Evolutionary conservation across 2,113 vertebrate species (phyloP).

Genomic region (Centropus bengalensis): DNA sequence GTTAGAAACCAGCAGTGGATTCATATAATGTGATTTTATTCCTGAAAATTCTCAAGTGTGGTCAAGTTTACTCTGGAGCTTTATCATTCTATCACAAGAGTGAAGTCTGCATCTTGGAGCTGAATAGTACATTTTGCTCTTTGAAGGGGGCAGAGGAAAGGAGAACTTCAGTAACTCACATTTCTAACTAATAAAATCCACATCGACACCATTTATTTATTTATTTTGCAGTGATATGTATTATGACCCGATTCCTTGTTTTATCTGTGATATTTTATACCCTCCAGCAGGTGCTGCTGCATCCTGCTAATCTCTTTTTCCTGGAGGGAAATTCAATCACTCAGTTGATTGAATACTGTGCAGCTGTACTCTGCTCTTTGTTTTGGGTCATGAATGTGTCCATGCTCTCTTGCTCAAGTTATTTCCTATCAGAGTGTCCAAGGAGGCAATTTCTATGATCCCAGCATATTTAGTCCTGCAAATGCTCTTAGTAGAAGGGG

Average conservation of each 20-base stretch:
- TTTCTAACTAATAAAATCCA: neutral
- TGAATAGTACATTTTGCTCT: neutral
- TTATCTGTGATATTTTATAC: slow-evolving; percentile 17
- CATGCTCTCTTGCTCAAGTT: neutral
- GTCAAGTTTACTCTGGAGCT: neutral
- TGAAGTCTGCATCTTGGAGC: neutral
- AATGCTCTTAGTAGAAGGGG: neutral
- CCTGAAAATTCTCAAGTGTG: neutral
- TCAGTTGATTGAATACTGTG: neutral
- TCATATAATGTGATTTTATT: neutral
- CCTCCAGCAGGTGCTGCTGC: slow-evolving; percentile 66
- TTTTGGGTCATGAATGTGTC: neutral
- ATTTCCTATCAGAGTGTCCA: neutral
- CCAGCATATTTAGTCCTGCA: neutral
- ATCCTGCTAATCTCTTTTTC: neutral
- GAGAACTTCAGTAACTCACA: neutral
- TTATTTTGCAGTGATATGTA: neutral
- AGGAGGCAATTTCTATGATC: neutral
- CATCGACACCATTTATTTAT: neutral
- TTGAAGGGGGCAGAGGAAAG: neutral
- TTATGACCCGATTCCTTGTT: neutral
- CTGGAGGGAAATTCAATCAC: neutral
- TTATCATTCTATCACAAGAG: neutral
- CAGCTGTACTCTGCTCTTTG: neutral
- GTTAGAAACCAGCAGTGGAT: neutral